Percentiles rank a stretch among this genome's conserved stretches.
These are phyloP conservation scores for Gymnoscopelus braueri DNA, from an alignment of 2,797 vertebrate species.

Conservation along the genomic window DNA sequence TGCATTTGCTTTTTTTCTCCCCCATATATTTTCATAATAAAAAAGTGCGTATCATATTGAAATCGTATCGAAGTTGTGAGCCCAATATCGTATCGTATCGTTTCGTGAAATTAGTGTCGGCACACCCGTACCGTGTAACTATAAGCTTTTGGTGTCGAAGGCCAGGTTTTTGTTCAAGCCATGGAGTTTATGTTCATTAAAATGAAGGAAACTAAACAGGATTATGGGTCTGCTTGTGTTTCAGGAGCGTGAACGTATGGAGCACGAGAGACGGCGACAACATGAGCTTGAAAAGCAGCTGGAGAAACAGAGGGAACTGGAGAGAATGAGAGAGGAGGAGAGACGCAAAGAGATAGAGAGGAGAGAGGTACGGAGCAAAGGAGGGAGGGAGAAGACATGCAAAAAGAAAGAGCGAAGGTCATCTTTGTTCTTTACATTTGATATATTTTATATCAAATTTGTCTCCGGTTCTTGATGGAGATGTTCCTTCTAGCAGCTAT, in stretches of 20 bases:
- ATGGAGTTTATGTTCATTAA: not conserved
- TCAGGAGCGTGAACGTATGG: slow-evolving; percentile 90
- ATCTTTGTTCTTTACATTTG: not conserved
- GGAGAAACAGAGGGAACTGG: slow-evolving; percentile 93
- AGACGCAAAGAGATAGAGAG: slow-evolving; percentile 94
- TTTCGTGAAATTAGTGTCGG: too few species aligned
- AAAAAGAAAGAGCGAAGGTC: not conserved
- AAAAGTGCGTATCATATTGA: too few species aligned
- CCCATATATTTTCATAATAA: too few species aligned
- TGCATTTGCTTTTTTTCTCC: too few species aligned
- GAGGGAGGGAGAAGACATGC: too few species aligned
- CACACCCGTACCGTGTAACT: too few species aligned
- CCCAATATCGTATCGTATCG: too few species aligned
- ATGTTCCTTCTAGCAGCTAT: too few species aligned
- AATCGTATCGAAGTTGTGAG: too few species aligned
- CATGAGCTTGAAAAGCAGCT: slow-evolving; percentile 93
- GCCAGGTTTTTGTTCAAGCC: too few species aligned
- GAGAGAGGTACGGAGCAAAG: slow-evolving; percentile 85
- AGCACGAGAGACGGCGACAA: slow-evolving; percentile 93
- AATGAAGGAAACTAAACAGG: not conserved
- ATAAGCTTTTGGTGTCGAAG: too few species aligned
- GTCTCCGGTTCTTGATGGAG: too few species aligned
- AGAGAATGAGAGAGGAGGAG: slow-evolving; percentile 94
- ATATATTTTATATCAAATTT: not conserved
- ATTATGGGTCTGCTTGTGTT: not conserved